Conservation (phyloP, 1,140 invertebrate species). For the Pseudachorutes palmiensis region DNA sequence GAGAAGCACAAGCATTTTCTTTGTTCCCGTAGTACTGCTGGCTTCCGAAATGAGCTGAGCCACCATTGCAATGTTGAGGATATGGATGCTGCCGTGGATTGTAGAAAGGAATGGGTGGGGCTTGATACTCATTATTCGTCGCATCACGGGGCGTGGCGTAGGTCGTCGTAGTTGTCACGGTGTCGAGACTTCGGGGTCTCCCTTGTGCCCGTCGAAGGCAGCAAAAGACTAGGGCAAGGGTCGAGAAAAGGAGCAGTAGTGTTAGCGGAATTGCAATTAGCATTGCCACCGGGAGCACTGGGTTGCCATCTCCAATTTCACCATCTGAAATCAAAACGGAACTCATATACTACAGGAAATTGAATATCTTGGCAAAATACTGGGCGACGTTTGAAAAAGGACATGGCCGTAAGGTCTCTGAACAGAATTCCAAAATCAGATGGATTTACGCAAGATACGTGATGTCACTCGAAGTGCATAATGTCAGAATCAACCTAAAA, state of each 20-base stretch:
- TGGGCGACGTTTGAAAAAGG: too few relatives aligned
- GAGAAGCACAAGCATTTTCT: slow-evolving; percentile 1
- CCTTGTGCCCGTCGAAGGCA: slow-evolving; percentile 19
- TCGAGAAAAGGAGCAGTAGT: slow-evolving; percentile 19
- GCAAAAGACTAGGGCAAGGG: slow-evolving; percentile 30
- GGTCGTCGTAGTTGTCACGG: slow-evolving; percentile 16
- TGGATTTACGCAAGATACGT: too few relatives aligned
- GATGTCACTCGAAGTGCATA: too few relatives aligned
- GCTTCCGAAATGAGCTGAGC: slow-evolving; percentile 16
- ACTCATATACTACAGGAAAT: too few relatives aligned
- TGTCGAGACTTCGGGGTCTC: not conserved
- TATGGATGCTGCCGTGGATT: slow-evolving; percentile 8
- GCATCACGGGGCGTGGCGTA: slow-evolving; percentile 29
- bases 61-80: not conserved
- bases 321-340: not conserved
- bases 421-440: too few relatives aligned
- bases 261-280: slow-evolving; percentile 29
- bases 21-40: slow-evolving; percentile 19
- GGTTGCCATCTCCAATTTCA: slow-evolving; percentile 12
- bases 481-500: too few relatives aligned
- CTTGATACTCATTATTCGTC: slow-evolving; percentile 15
- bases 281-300: slow-evolving; percentile 21
- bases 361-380: too few relatives aligned
- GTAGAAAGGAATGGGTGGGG: slow-evolving; percentile 17
- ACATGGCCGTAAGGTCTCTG: too few relatives aligned